These are phyloP conservation scores for Cactoblastis cactorum DNA, from an alignment of 2,888 invertebrate genomes.

Conservation along the genomic window DNA sequence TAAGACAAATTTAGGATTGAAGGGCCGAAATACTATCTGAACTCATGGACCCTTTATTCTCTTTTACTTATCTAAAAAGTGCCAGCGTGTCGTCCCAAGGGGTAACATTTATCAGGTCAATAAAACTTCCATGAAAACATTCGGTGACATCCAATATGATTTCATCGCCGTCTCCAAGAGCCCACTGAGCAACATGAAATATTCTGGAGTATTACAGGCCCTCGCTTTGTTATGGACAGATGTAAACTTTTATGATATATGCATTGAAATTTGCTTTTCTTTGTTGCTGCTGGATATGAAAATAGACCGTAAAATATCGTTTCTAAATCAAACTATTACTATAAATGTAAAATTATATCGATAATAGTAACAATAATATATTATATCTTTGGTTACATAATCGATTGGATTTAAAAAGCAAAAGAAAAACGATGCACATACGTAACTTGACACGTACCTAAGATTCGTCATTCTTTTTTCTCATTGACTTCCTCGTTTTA, in stretches of 20 bases:
- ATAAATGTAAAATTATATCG: too few relatives aligned
- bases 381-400: too few relatives aligned
- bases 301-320: background rate
- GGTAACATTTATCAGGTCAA: slow-evolving; percentile 68
- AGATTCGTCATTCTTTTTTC: too few relatives aligned
- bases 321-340: too few relatives aligned
- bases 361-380: too few relatives aligned
- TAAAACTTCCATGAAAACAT: slow-evolving; percentile 71
- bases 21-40: slow-evolving; percentile 15
- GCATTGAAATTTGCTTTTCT: slow-evolving; percentile 11
- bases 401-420: too few relatives aligned
- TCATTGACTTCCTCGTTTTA: too few relatives aligned
- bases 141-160: slow-evolving; percentile 68
- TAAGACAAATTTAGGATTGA: slow-evolving; percentile 15
- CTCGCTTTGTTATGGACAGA: slow-evolving; percentile 43
- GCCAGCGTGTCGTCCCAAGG: slow-evolving; percentile 52
- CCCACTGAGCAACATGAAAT: slow-evolving; percentile 48
- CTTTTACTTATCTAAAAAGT: slow-evolving; percentile 60
- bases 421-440: too few relatives aligned
- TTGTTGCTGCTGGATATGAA: background rate
- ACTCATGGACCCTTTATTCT: slow-evolving; percentile 27
- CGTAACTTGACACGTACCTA: too few relatives aligned
- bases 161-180: slow-evolving; percentile 55
- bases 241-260: slow-evolving; percentile 51
- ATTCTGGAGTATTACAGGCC: slow-evolving; percentile 52